Base-by-base conservation (phyloP, 2,113 vertebrate genomes). In the Cyanoderma ruficeps region DNA sequence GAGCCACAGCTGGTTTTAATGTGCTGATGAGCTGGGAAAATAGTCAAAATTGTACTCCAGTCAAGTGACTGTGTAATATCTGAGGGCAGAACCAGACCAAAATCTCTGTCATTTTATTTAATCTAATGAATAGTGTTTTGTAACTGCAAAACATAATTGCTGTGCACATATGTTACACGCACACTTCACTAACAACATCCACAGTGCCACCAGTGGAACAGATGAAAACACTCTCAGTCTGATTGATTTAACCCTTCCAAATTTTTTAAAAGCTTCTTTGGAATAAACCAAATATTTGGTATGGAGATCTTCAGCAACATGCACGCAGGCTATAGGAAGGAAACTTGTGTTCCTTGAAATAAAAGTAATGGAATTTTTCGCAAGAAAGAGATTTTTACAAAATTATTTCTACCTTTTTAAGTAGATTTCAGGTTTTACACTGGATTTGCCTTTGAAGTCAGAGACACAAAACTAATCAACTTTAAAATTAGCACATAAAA, bases 401-500 rank as follows among this genome's bases (percentile, higher is more conserved):
- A 87, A 74, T 49, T 47, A 65, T 97, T 94, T 93, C 61, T 94
- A 75, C 55, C 47, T 96, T 86, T 83, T 74, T 0, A 92, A 90
- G 56, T 24, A 37, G 33, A 83, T 82, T 67, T 88, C 57, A n/a
- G 17, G 8, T 83, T 97, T 95, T 93, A 67, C 80, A 41, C 41
- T 82, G 41, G 71, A 63, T 53, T 80, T 78, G 35, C 83, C 93
- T 94, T 96, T 94, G 90, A 96, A 96, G 92, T 96, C 79, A 74
- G 83, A 89, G 87, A 86, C 75, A 92, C 71, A 94, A 95, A 97
- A 76, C 18, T 74, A 80, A 95, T 96, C 96, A 95, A 53, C 94
- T 97, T 95, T 91, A 97, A 97, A 97, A 97, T 97, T 97, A 97
- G 97, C 90, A 93, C 94, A 93, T 96, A 94, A 98, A 97, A 98